A percentile compares a stretch with the other conserved stretches of the same genome.
These are phyloP conservation scores for Cercocebus atys DNA, from an alignment of 2,113 vertebrate species.

Conservation along the genomic window DNA sequence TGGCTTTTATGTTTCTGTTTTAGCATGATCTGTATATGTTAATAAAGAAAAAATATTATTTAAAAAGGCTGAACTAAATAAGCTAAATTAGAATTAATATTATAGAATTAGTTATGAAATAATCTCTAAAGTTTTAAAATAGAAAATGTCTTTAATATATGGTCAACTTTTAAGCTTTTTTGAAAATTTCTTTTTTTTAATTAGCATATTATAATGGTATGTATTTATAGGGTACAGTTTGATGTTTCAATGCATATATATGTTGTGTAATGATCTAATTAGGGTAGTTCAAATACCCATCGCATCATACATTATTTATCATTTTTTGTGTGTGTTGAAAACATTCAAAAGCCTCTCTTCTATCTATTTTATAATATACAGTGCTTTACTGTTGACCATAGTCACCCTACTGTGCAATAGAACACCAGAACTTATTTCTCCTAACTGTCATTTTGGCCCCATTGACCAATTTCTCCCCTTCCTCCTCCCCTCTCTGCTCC, in stretches of 20 bases:
- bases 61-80: background rate
- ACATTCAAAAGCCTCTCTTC: background rate
- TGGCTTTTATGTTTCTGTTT: background rate
- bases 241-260: background rate
- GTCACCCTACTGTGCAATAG: background rate
- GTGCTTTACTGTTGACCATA: background rate
- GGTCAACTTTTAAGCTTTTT: background rate
- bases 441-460: background rate
- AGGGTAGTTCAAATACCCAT: background rate
- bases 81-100: background rate
- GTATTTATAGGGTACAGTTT: background rate
- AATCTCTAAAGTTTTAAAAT: background rate
- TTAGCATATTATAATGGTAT: background rate
- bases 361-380: background rate
- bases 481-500: background rate
- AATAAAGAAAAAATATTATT: background rate
- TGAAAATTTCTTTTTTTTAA: background rate
- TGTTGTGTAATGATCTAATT: background rate
- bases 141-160: background rate
- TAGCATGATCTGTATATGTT: background rate
- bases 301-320: background rate
- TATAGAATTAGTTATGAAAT: slow-evolving; percentile 13
- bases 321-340: background rate
- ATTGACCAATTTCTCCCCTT: background rate
- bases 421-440: background rate